Conservation (phyloP, 1,140 invertebrate species). For the Camponotus vicinus region DNA sequence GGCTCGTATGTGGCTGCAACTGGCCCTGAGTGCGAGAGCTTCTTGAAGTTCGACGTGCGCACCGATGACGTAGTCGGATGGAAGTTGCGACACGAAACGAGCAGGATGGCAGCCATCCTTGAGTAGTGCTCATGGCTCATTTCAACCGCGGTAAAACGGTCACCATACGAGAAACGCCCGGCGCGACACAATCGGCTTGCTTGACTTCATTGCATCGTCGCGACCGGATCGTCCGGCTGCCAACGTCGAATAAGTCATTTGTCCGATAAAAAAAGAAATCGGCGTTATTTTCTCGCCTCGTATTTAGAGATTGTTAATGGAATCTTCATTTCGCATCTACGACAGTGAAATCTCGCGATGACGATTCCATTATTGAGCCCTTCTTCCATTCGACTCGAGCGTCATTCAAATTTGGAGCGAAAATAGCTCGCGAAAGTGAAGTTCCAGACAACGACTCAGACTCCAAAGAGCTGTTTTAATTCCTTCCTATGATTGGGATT, state of each 20-base stretch:
- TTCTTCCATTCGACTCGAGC: not conserved
- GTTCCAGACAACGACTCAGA: not conserved
- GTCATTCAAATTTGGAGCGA: conserved; percentile 23
- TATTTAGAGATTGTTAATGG: not conserved
- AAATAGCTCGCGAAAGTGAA: conserved; percentile 43
- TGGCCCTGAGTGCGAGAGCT: conserved; percentile 31
- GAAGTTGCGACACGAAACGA: conserved; percentile 71
- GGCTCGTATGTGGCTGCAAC: not conserved
- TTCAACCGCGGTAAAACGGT: conserved; percentile 67
- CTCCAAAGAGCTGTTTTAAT: conserved; percentile 51
- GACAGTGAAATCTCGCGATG: not conserved
- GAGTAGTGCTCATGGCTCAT: conserved; percentile 72
- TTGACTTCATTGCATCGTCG: conserved; percentile 49
- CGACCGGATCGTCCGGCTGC: conserved; percentile 45
- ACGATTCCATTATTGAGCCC: not conserved
- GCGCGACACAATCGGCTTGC: conserved; percentile 22
- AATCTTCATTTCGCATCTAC: not conserved
- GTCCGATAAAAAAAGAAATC: conserved; percentile 38
- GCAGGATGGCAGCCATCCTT: conserved; percentile 78
- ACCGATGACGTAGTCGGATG: conserved; percentile 70
- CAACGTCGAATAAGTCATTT: conserved; percentile 33
- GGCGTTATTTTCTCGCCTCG: not conserved
- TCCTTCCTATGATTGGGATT: conserved; percentile 58
- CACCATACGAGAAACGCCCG: conserved; percentile 61
- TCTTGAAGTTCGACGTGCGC: conserved; percentile 43